Percentiles rank a stretch among this genome's conserved stretches.
Conservation (phyloP, 1,140 invertebrate species). For the Nasonia giraulti region DNA sequence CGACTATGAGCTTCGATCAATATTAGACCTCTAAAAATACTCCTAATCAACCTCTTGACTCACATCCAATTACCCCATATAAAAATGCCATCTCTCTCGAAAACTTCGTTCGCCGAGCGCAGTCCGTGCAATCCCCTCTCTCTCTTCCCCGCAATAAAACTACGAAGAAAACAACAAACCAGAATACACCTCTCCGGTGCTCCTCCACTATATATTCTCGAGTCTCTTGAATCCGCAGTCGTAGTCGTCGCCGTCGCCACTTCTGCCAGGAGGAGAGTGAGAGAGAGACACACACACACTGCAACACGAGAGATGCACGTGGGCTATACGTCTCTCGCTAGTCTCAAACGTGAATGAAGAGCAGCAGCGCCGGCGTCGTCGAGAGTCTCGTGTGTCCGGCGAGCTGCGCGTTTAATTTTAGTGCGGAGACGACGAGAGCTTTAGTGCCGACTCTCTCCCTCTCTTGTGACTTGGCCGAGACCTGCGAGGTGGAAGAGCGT, state of each 20-base stretch:
- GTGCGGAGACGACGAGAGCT: constrained; percentile 23
- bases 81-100: too few relatives aligned
- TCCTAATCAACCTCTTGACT: too few relatives aligned
- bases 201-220: neutral
- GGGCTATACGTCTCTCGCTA: constrained; percentile 7
- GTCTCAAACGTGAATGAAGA: constrained; percentile 42
- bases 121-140: neutral
- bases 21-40: too few relatives aligned
- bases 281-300: constrained; percentile 47
- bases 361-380: constrained; percentile 45
- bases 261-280: neutral
- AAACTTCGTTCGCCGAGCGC: too few relatives aligned
- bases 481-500: neutral
- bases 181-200: neutral
- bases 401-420: constrained; percentile 53
- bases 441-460: neutral
- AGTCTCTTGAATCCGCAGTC: constrained; percentile 43
- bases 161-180: neutral
- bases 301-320: constrained; percentile 13
- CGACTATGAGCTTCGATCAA: too few relatives aligned
- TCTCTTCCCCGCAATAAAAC: neutral
- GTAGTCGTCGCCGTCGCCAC: constrained; percentile 52
- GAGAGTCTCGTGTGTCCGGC: constrained; percentile 20
- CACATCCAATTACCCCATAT: too few relatives aligned
- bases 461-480: neutral